phyloP scores from a whole-genome alignment of 2,888 invertebrate genomes.

The Epinotia demarniana region DNA sequence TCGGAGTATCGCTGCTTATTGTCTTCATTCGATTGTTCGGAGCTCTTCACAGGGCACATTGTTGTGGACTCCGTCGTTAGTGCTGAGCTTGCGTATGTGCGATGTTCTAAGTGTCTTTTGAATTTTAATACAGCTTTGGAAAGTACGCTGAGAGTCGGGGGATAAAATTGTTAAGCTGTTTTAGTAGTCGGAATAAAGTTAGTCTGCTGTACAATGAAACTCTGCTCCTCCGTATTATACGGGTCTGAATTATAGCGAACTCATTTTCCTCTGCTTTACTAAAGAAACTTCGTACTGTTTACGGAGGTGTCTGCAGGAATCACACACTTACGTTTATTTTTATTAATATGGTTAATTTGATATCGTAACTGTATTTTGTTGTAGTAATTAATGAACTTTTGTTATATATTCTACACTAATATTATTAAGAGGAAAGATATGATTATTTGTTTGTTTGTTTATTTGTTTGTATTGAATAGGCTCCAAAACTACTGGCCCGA shows the following conservation, averaged over 20 bases:
- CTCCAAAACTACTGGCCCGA: no score
- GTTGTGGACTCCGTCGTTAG: constrained; percentile 83
- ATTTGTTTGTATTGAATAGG: no score
- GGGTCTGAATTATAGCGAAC: background rate
- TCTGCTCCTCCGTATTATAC: background rate
- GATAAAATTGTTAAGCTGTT: constrained; percentile 19
- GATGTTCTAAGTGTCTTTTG: constrained; percentile 79
- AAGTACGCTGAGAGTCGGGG: constrained; percentile 45
- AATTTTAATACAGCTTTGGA: constrained; percentile 75
- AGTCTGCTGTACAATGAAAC: background rate
- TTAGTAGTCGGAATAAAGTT: background rate
- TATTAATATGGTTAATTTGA: no score
- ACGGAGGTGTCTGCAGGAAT: background rate
- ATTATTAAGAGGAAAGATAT: no score
- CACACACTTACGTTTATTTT: no score
- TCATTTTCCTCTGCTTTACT: background rate
- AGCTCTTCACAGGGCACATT: constrained; percentile 84
- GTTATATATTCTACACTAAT: no score
- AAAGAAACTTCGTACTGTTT: background rate
- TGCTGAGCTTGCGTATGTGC: constrained; percentile 82
- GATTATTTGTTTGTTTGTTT: no score
- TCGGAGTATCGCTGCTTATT: constrained; percentile 86
- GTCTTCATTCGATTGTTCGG: constrained; percentile 86
- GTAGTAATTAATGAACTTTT: background rate
- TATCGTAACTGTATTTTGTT: background rate